Conservation (phyloP, 2,113 vertebrate species). For the Acanthisitta chloris region DNA sequence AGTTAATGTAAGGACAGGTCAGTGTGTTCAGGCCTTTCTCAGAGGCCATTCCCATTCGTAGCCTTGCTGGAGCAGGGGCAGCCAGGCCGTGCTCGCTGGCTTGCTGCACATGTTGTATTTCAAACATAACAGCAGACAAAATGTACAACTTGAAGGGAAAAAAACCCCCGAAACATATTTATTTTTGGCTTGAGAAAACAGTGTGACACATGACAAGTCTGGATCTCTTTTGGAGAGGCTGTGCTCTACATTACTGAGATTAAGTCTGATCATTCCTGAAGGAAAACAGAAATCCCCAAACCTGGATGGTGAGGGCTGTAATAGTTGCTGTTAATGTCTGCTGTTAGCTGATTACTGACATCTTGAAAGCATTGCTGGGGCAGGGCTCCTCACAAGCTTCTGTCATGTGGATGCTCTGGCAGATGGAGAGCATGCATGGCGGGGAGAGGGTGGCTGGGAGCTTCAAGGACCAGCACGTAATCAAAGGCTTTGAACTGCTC, state of each 20-base stretch:
- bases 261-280: conserved; percentile 37
- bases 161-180: neutral
- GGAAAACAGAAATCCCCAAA: conserved; percentile 18
- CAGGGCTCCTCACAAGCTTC: conserved; percentile 54
- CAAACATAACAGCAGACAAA: neutral
- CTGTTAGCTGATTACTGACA: conserved; percentile 79
- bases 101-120: neutral
- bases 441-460: conserved; percentile 58
- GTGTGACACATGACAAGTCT: conserved; percentile 11
- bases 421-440: conserved; percentile 9
- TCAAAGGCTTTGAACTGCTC: conserved; percentile 70
- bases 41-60: neutral
- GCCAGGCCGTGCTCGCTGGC: rapidly evolving
- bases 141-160: neutral
- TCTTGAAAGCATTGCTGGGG: conserved; percentile 78
- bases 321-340: conserved; percentile 56
- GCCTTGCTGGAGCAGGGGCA: neutral
- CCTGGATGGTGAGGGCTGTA: neutral
- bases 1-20: neutral
- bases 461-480: conserved; percentile 72
- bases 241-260: conserved; percentile 19
- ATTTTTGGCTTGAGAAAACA: conserved; percentile 25
- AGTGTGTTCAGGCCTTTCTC: neutral
- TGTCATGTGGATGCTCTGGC: conserved; percentile 67
- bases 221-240: neutral